These are phyloP conservation scores for Limnephilus auricula DNA, from an alignment of 2,888 invertebrate species.

Conservation along the genomic window DNA sequence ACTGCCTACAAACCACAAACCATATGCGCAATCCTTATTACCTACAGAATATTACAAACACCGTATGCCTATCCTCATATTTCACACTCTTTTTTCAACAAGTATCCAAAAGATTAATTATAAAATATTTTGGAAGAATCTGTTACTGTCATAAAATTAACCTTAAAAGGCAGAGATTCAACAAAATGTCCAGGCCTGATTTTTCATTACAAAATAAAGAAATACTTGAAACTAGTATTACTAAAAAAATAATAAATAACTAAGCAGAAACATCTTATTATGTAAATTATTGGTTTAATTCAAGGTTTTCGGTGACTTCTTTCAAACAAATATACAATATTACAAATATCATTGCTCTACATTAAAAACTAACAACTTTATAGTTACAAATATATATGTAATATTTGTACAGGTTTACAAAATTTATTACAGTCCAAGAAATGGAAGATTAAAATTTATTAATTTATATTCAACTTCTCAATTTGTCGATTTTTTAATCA, in stretches of 20 bases:
- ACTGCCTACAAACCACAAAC: background rate
- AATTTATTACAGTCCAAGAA: background rate
- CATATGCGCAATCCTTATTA: background rate
- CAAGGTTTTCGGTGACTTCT: background rate
- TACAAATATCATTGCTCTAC: background rate
- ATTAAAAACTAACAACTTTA: background rate
- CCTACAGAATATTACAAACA: background rate
- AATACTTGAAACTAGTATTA: conserved; percentile 31
- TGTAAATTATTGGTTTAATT: background rate
- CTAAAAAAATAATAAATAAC: background rate
- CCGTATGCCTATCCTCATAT: background rate
- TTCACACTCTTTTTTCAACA: background rate
- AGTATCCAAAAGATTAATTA: background rate
- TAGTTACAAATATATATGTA: background rate
- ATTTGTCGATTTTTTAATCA: background rate
- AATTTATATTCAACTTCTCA: background rate
- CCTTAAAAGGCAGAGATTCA: background rate
- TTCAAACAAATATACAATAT: background rate
- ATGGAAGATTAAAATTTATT: background rate
- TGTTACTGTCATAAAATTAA: background rate
- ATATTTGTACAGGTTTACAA: background rate
- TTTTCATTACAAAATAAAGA: conserved; percentile 12
- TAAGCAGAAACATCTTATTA: background rate
- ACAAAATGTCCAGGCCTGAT: background rate
- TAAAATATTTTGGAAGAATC: background rate